phyloP scores from a whole-genome alignment of 2,113 vertebrate species.

The Gymnorhina tibicen region DNA sequence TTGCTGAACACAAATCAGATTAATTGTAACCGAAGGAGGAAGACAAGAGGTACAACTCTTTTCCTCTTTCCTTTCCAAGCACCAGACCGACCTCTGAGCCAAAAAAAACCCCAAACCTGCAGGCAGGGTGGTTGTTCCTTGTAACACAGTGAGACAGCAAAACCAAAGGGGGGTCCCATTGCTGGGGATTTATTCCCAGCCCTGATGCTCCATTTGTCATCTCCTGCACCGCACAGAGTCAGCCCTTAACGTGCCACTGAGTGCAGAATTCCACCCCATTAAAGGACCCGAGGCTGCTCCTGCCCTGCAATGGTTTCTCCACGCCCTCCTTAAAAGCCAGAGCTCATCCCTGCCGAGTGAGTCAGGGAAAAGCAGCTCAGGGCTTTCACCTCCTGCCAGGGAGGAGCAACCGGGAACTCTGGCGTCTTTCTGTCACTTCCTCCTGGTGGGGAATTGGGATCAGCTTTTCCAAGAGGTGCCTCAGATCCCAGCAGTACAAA shows the following conservation, averaged over 20 bases:
- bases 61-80: neutral
- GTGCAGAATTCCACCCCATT: neutral
- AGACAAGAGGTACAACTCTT: neutral
- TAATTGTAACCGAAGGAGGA: neutral
- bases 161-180: neutral
- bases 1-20: slow-evolving; percentile 20
- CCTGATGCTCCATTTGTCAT: neutral
- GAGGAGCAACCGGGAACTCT: neutral
- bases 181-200: neutral
- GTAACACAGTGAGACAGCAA: neutral
- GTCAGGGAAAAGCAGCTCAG: neutral
- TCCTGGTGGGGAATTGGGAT: neutral
- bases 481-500: fast-evolving
- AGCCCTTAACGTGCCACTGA: neutral
- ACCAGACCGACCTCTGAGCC: neutral
- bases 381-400: neutral
- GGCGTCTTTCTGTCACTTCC: neutral
- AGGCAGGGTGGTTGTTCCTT: neutral
- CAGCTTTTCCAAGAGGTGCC: neutral
- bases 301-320: neutral
- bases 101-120: too few species aligned
- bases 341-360: neutral
- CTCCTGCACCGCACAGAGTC: neutral
- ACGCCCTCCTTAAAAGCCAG: neutral
- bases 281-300: neutral